phyloP scores from a whole-genome alignment of 1,140 invertebrate species.

The Diachasma alloeum region DNA sequence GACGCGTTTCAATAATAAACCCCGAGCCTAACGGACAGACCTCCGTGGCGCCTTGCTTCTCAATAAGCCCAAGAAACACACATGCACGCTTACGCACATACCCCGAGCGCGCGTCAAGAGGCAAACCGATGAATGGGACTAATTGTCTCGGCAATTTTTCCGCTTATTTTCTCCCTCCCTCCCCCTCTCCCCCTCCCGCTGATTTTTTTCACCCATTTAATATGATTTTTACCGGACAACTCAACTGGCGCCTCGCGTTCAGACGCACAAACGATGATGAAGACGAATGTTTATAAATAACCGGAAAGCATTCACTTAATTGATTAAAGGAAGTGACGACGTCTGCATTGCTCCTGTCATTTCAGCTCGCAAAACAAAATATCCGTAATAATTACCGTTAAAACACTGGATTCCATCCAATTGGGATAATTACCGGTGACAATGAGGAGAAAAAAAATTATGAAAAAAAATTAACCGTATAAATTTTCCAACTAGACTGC shows the following conservation, averaged over 20 bases:
- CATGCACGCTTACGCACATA: background rate
- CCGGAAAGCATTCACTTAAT: background rate
- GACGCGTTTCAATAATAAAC: constrained; percentile 2
- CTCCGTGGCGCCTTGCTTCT: background rate
- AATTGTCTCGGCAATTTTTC: constrained; percentile 1
- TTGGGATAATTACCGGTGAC: too few relatives aligned
- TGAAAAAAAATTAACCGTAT: background rate
- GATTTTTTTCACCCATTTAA: background rate
- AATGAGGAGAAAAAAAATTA: background rate
- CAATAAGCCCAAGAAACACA: constrained; percentile 1
- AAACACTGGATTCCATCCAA: too few relatives aligned
- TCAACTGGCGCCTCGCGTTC: background rate
- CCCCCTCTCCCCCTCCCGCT: background rate
- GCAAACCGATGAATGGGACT: constrained; percentile 1
- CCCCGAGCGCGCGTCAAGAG: background rate
- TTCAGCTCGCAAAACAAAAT: background rate
- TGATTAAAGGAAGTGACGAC: background rate
- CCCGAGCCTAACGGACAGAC: background rate
- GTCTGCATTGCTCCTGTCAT: background rate
- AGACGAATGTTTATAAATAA: background rate
- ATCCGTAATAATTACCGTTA: background rate
- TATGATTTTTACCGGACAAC: background rate
- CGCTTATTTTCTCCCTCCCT: background rate
- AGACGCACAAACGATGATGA: background rate
- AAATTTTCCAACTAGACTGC: background rate